Percentiles rank a stretch among this genome's conserved stretches.
phyloP scores from a whole-genome alignment of 2,113 vertebrate species.

The Archilochus colubris region DNA sequence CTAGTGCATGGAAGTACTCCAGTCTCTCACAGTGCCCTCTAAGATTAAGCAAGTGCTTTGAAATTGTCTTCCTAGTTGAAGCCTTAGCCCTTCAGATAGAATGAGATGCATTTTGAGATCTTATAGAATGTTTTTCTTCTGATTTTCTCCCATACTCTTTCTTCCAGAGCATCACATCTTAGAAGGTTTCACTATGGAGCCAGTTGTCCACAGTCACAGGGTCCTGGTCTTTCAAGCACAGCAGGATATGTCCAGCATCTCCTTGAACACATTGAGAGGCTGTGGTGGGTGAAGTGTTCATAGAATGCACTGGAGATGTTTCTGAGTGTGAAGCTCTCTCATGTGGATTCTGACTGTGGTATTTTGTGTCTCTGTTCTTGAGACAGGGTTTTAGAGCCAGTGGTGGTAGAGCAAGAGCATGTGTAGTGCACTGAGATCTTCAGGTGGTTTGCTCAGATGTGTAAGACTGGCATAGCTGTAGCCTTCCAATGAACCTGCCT shows the following conservation, averaged over 20 bases:
- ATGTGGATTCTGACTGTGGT: background rate
- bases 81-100: background rate
- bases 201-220: accelerated
- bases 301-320: background rate
- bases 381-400: background rate
- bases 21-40: constrained; percentile 32
- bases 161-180: background rate
- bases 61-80: background rate
- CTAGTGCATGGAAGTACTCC: background rate
- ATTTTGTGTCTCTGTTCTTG: background rate
- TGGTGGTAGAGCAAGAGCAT: background rate
- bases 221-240: background rate
- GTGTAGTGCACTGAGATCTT: background rate
- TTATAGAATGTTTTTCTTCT: background rate
- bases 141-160: background rate
- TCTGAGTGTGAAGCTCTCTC: background rate
- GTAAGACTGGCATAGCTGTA: background rate
- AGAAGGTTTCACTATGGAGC: background rate
- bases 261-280: background rate
- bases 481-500: background rate
- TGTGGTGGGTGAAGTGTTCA: background rate
- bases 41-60: constrained; percentile 1
- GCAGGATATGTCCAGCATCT: background rate
- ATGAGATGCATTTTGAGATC: background rate
- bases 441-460: background rate